Evolutionary conservation across 2,888 invertebrate species (phyloP).

Genomic region (Acronicta leporina): DNA sequence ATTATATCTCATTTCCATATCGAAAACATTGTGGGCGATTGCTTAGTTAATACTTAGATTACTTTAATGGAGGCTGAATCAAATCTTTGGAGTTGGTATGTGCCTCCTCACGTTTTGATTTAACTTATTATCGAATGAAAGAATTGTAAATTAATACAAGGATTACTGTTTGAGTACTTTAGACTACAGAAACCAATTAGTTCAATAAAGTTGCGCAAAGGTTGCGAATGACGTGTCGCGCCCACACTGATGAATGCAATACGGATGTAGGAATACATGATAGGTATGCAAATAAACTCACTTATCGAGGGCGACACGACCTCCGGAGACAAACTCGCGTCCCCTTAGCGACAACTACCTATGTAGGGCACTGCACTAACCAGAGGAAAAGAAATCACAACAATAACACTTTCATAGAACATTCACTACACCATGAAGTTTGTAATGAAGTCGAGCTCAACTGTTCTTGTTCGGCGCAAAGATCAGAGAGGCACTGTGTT

Average conservation of each 20-base stretch:
- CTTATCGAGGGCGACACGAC: slow-evolving; percentile 79
- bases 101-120: slow-evolving; percentile 37
- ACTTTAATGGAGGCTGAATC: slow-evolving; percentile 38
- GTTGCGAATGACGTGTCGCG: slow-evolving; percentile 83
- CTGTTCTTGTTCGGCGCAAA: slow-evolving; percentile 82
- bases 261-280: slow-evolving; percentile 72
- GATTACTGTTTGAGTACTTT: slow-evolving; percentile 8
- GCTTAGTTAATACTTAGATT: slow-evolving; percentile 43
- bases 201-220: slow-evolving; percentile 71
- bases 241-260: slow-evolving; percentile 73
- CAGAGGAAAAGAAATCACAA: slow-evolving; percentile 84
- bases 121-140: slow-evolving; percentile 9
- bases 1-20: slow-evolving; percentile 13
- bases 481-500: slow-evolving; percentile 82
- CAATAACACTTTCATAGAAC: slow-evolving; percentile 79
- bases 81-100: slow-evolving; percentile 27
- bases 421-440: slow-evolving; percentile 76
- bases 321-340: slow-evolving; percentile 76
- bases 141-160: slow-evolving; percentile 16
- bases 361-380: slow-evolving; percentile 82
- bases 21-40: slow-evolving; percentile 23
- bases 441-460: slow-evolving; percentile 72
- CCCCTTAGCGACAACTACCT: slow-evolving; percentile 76
- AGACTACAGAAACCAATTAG: slow-evolving; percentile 39
- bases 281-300: slow-evolving; percentile 82